Conservation (phyloP, 2,797 vertebrate species). For the Enteromius mattozi region DNA sequence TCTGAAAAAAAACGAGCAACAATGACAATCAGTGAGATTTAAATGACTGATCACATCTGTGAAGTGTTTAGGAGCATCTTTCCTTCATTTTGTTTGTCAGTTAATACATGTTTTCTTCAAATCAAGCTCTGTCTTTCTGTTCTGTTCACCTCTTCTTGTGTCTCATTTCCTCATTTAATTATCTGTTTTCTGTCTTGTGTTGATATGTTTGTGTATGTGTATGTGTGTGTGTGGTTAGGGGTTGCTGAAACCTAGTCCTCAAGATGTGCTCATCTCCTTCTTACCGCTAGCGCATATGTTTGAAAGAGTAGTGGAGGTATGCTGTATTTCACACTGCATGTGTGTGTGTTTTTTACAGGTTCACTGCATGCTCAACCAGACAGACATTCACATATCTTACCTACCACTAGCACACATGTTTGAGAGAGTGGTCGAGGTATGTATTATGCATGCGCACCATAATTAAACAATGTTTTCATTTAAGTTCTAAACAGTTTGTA, state of each 20-base stretch:
- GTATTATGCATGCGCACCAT: constrained; percentile 36
- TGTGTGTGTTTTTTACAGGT: constrained; percentile 74
- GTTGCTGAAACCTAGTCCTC: constrained; percentile 68
- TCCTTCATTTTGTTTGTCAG: background rate
- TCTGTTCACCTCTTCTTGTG: constrained; percentile 46
- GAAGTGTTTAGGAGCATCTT: background rate
- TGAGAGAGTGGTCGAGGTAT: constrained; percentile 74
- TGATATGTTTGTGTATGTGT: constrained; percentile 48
- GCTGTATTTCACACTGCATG: constrained; percentile 47
- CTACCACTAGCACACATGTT: constrained; percentile 80
- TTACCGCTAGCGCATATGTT: constrained; percentile 89
- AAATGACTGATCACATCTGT: background rate
- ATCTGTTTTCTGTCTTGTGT: constrained; percentile 43
- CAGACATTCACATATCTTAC: constrained; percentile 81
- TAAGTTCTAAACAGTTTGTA: background rate
- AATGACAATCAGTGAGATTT: background rate
- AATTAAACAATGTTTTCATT: background rate
- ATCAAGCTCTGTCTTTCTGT: constrained; percentile 8
- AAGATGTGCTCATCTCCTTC: constrained; percentile 92
- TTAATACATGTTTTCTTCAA: background rate
- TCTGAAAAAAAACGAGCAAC: background rate
- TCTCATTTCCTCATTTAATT: constrained; percentile 39
- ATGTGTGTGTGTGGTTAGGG: constrained; percentile 60
- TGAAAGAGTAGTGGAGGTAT: constrained; percentile 85
- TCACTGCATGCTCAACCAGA: constrained; percentile 70